phyloP scores from a whole-genome alignment of 2,888 invertebrate species.

The Leuctra nigra region DNA sequence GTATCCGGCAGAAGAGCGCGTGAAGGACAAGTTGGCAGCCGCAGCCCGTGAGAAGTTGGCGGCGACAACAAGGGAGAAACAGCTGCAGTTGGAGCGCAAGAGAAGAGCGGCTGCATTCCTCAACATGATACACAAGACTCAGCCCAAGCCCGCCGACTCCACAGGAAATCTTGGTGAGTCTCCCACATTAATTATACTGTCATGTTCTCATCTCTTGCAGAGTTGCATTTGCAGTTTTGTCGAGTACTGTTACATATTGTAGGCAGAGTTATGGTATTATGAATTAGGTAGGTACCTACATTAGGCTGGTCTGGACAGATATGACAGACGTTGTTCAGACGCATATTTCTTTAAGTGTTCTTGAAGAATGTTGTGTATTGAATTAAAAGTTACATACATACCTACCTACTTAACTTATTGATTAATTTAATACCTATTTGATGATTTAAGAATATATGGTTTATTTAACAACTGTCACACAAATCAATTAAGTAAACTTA shows the following conservation, averaged over 20 bases:
- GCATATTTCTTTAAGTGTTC: too few relatives aligned
- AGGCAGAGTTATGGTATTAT: not conserved
- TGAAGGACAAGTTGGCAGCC: conserved; percentile 51
- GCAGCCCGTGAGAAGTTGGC: conserved; percentile 52
- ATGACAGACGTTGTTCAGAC: too few relatives aligned
- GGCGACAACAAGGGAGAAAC: conserved; percentile 46
- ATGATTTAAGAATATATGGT: too few relatives aligned
- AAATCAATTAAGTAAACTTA: too few relatives aligned
- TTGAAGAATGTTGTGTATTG: too few relatives aligned
- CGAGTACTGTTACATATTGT: not conserved
- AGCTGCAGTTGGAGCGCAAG: conserved; percentile 67
- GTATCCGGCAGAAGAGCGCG: too few relatives aligned
- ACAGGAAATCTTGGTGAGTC: not conserved
- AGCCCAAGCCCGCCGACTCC: not conserved
- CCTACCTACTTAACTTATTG: too few relatives aligned
- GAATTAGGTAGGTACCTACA: not conserved
- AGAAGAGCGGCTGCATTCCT: conserved; percentile 78
- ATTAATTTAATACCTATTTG: too few relatives aligned
- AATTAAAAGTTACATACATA: too few relatives aligned
- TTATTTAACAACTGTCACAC: too few relatives aligned
- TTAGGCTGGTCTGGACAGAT: not conserved
- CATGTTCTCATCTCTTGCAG: not conserved
- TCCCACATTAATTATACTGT: not conserved
- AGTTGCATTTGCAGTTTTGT: not conserved
- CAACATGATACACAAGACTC: conserved; percentile 42